phyloP scores from a whole-genome alignment of 1,140 invertebrate species.

The Musca vetustissima region DNA sequence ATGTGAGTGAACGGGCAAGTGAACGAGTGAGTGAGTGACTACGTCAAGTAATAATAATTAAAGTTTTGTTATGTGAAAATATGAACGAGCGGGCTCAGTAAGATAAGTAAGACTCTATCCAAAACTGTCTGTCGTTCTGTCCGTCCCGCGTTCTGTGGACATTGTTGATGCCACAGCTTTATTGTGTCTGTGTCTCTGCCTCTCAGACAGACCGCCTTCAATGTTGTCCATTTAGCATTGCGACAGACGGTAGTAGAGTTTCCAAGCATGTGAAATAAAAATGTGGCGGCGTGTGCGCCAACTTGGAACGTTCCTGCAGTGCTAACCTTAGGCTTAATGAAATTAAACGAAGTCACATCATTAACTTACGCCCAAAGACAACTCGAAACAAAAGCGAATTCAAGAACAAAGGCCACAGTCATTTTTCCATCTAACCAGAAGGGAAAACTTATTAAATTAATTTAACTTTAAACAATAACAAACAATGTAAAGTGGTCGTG shows the following conservation, averaged over 20 bases:
- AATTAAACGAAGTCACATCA: conserved; percentile 19
- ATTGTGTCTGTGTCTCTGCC: too few species aligned
- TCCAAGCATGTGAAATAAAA: too few species aligned
- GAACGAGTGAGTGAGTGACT: background rate
- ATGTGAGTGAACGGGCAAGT: too few species aligned
- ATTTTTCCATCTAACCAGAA: background rate
- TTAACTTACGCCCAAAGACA: background rate
- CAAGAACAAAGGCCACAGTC: too few species aligned
- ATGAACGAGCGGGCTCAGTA: background rate
- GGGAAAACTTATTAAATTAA: conserved; percentile 19
- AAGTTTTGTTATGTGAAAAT: conserved; percentile 11
- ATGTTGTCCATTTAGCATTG: too few species aligned
- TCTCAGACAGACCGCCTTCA: too few species aligned
- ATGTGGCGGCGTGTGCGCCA: too few species aligned
- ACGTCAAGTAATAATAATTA: background rate
- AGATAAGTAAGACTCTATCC: background rate
- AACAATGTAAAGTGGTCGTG: background rate
- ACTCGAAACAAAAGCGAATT: too few species aligned
- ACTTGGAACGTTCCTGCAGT: too few species aligned
- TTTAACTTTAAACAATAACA: background rate
- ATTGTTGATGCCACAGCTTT: too few species aligned
- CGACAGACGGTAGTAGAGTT: too few species aligned
- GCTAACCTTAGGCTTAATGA: conserved; percentile 10
- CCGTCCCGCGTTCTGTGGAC: background rate
- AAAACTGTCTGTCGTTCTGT: background rate